These are phyloP conservation scores for Uropsilus gracilis DNA, from an alignment of 2,113 vertebrate genomes.

Conservation along the genomic window DNA sequence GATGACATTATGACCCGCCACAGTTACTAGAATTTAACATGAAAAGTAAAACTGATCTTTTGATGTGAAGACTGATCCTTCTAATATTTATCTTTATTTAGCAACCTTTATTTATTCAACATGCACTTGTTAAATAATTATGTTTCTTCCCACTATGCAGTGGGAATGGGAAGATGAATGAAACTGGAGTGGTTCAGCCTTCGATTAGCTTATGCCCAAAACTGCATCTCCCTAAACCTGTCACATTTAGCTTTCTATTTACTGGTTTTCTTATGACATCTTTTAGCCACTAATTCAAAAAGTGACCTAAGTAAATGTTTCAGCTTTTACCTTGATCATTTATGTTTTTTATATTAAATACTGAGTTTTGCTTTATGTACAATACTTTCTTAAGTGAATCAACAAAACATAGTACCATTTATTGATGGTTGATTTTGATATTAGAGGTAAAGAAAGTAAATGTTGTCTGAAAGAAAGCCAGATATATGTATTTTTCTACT, in stretches of 20 bases:
- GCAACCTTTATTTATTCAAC: background rate
- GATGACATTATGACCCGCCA: slow-evolving; percentile 1
- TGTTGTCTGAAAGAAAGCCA: background rate
- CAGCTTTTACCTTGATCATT: slow-evolving; percentile 12
- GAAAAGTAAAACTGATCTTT: slow-evolving; percentile 45
- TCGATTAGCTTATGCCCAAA: background rate
- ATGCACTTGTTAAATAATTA: background rate
- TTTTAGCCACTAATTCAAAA: background rate
- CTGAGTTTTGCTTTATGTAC: background rate
- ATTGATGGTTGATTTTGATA: slow-evolving; percentile 8
- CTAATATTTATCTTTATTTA: background rate
- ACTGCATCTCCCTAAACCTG: background rate
- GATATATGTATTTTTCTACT: background rate
- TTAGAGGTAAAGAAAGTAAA: slow-evolving; percentile 42
- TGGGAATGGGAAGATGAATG: background rate
- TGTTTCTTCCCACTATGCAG: background rate
- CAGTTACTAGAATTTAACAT: slow-evolving; percentile 25
- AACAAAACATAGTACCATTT: background rate
- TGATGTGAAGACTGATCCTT: background rate
- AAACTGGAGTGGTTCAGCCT: background rate
- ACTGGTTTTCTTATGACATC: background rate
- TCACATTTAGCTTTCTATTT: background rate
- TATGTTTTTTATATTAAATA: slow-evolving; percentile 31
- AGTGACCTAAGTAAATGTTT: background rate
- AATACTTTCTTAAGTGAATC: slow-evolving; percentile 26